phyloP scores from a whole-genome alignment of 2,888 invertebrate species.

The Automeris io region DNA sequence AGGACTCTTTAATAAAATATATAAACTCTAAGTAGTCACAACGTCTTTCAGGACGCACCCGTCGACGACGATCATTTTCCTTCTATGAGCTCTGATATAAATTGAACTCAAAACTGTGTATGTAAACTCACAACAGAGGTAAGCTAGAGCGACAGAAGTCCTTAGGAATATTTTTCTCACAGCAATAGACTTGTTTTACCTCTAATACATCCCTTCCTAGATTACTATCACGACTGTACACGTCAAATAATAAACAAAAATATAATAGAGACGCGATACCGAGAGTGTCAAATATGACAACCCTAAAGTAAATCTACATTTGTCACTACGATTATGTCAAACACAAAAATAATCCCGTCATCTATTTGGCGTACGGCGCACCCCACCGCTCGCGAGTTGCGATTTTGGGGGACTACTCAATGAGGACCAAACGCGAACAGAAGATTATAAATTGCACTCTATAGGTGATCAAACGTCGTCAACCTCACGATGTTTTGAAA shows the following conservation, averaged over 20 bases:
- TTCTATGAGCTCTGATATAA: no score
- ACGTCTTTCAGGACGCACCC: no score
- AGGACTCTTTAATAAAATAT: no score
- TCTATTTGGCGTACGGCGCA: constrained; percentile 68
- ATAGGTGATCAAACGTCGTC: constrained; percentile 69
- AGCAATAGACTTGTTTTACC: no score
- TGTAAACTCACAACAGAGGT: no score
- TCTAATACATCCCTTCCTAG: no score
- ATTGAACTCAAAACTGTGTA: no score
- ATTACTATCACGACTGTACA: background rate
- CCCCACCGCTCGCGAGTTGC: constrained; percentile 62
- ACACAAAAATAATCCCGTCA: constrained; percentile 77
- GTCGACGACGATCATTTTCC: no score
- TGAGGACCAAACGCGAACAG: constrained; percentile 44
- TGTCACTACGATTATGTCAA: constrained; percentile 77
- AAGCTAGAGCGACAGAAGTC: no score
- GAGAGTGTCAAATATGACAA: constrained; percentile 55
- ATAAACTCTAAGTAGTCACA: no score
- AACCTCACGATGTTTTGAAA: constrained; percentile 61
- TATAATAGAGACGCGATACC: constrained; percentile 32
- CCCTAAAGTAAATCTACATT: constrained; percentile 60
- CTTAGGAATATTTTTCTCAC: no score
- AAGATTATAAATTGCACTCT: constrained; percentile 66
- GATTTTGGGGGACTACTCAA: constrained; percentile 55
- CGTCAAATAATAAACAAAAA: constrained; percentile 3